Base-by-base conservation (phyloP, 2,113 vertebrate genomes). In the Rostratula benghalensis region DNA sequence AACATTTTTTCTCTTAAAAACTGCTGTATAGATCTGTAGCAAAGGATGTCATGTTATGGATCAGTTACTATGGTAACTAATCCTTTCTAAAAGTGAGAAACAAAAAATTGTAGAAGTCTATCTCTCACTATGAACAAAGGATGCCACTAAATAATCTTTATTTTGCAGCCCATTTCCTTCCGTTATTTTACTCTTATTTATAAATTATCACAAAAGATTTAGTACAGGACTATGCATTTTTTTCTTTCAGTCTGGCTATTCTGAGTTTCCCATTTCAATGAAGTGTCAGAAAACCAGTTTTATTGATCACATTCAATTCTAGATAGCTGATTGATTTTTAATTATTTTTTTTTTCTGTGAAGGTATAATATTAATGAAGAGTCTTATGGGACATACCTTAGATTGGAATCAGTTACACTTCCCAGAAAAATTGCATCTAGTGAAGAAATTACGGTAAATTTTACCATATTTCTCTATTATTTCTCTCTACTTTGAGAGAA, bases 11-110 rank as follows among this genome's bases (percentile, higher is more conserved):
- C 65, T 51, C 41, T 77, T 90, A 65, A 83, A 87, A 95, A 39
- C 37, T 54, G 41, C 24, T 87, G 31, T 63, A 31, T 54, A 65
- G 74, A 88, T 88, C 54, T 80, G 79, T 10, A 77, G 81, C 65
- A 70, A 69, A 85, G 46, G 84, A 74, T 94, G 65, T 41, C 61
- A 69, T 2, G 9, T 94, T 91, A 85, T 57, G 13, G 83, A 46
- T 76, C 64, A 54, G 87, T 96, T 97, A 82, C 95, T 83, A 93
- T 93, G 84, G 94, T 59, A 83, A 97, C 93, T 85, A 95, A 95
- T 82, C 41, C 45, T 83, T 91, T 85, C 78, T 74, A 53, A 95
- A 90, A 54, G 30, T 21, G 70, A 87, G 59, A 80, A 95, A 65
- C 12, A 75, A 87, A 18, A 86, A 81, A 46, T 73, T 73, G 43